Evolutionary conservation across 2,888 invertebrate species (phyloP).

Genomic region (Megaustenia siamemsis): DNA sequence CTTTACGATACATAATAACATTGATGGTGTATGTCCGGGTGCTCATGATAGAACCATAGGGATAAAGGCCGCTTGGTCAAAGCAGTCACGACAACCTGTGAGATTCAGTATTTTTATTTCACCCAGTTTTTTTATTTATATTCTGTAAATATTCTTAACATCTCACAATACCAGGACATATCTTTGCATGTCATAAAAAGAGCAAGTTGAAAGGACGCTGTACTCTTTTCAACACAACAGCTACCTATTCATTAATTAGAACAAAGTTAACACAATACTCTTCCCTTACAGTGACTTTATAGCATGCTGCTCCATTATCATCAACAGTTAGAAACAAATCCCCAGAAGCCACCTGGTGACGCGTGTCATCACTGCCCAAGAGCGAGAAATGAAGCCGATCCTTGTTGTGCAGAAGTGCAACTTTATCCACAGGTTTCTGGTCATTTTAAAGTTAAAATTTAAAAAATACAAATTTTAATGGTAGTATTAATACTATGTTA

Average conservation of each 20-base stretch:
- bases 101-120: too few relatives aligned
- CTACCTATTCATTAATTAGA: not conserved
- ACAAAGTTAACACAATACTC: not conserved
- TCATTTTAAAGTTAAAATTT: not conserved
- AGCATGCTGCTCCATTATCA: conserved; percentile 60
- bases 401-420: conserved; percentile 73
- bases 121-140: too few relatives aligned
- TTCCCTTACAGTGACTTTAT: conserved; percentile 54
- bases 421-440: conserved; percentile 66
- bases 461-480: not conserved
- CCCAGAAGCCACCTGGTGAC: conserved; percentile 73
- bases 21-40: too few relatives aligned
- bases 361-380: conserved; percentile 56
- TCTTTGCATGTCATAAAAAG: too few relatives aligned
- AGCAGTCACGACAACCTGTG: too few relatives aligned
- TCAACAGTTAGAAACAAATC: conserved; percentile 65
- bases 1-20: too few relatives aligned
- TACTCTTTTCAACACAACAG: not conserved
- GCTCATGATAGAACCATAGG: too few relatives aligned
- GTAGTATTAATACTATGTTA: too few relatives aligned
- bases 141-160: too few relatives aligned
- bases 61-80: too few relatives aligned
- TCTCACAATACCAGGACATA: too few relatives aligned
- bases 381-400: conserved; percentile 76
- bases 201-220: too few relatives aligned